Evolutionary conservation across 1,140 invertebrate species (phyloP), one percentile per base, ranked within the genome.

Genomic region (Cydia strobilella): DNA sequence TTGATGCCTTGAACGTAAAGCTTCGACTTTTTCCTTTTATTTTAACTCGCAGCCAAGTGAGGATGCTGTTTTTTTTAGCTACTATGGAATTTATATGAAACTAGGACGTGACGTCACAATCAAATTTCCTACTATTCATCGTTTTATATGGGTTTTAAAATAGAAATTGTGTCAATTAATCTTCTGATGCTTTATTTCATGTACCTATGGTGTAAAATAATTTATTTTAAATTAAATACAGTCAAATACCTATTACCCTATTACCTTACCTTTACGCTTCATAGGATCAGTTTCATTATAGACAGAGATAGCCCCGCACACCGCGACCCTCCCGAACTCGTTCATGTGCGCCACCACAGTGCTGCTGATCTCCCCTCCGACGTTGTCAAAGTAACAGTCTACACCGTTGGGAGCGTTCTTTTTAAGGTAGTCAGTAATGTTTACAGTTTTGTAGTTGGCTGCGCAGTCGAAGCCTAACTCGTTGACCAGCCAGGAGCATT

Each of bases 321-420:
- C 92, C 0, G 95, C 88, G 23, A 96, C 89, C 75, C 95, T 86
- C 1, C 95, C 95, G 77, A 84, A 93, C 1, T 78, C 74, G 48
- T 93, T 95, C 95, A 96, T 96, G 69, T 95, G 93, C 9, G 93
- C 89, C 35, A 95, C 84, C 2, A 96, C 90, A 2, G 78, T 84
- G 62, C 87, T 93, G 65, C 95, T 95, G 20, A 95, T 91, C 78
- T 95, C 93, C 10, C 95, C 95, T 20, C 95, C 95, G 87, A 96
- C 96, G 90, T 96, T 96, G 80, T 96, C 96, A 86, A 96, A 96
- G 79, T 96, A 96, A 79, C 94, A 95, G 79, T 96, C 95, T 2
- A 96, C 84, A 48, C 95, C 96, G 15, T 95, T 87, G 0, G 95
- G 95, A 18, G 95, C 95, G 62, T 86, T 88, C 86, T 94, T 84